Evolutionary conservation across 1,140 invertebrate species (phyloP), one percentile per base, ranked within the genome.

Genomic region (Ctenoplectra terminalis): DNA sequence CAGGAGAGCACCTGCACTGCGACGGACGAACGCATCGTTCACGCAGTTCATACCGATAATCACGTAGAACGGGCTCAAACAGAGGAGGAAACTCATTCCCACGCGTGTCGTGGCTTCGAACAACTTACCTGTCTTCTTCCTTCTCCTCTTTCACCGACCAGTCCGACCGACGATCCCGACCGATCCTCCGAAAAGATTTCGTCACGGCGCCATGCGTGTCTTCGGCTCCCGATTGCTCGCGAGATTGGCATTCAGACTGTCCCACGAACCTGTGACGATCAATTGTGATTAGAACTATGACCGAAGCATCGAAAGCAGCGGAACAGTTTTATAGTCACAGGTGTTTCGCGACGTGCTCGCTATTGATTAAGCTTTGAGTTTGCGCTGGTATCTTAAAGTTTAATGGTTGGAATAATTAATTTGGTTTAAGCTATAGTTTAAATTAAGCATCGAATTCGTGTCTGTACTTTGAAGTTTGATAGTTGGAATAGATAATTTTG

Each of bases 71-170:
- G 43, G 13, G 9, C 34, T 23, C n/a, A 6, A n/a, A n/a, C n/a
- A n/a, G n/a, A n/a, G n/a, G 2, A 61, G 77, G 76, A 71, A 79
- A 79, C 56, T 72, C 67, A 79, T 79, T 79, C 77, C 69, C 77
- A 79, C 77, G 77, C 69, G 56, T 52, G 43, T 60, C 26, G 23
- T 43, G 52, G 54, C 40, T 58, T 31, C 37, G n/a, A 67, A 64
- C 46, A 13, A 11, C 64, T 58, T 61, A 61, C 40, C 54, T 34
- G 29, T n/a, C n/a, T n/a, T n/a, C n/a, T n/a, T n/a, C n/a, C n/a
- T n/a, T n/a, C n/a, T n/a, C n/a, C n/a, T n/a, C n/a, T n/a, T n/a
- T n/a, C n/a, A n/a, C n/a, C n/a, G n/a, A n/a, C 31, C 29, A 23
- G 1, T 29, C 11, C 46, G 60, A 40, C 17, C 31, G 40, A n/a